Base-by-base conservation (phyloP, 2,797 vertebrate species). In the Neopelma chrysocephalum region DNA sequence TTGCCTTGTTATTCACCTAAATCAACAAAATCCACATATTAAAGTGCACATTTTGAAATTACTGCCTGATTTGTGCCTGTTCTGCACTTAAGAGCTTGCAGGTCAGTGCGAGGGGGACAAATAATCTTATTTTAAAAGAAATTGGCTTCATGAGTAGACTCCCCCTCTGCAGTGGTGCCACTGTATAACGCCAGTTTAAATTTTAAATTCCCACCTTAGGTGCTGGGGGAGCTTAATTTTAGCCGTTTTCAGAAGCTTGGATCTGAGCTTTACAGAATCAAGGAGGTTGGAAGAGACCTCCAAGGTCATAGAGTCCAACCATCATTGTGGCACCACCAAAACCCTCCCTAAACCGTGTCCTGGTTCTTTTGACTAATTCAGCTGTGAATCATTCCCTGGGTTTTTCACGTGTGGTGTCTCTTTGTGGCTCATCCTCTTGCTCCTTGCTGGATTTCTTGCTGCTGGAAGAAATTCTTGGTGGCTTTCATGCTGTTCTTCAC, bases 121-220 rank as follows among this genome's bases (percentile, higher is more conserved):
- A 20, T 1, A 34, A 21, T 19, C 4, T 3, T 12, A 17, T 45
- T 65, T 25, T 22, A 2, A n/a, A 47, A 42, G 10, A 20, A 42
- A 1, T 7, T 4, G 14, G 8, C 51, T 58, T 20, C 40, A 5
- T 25, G 16, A 42, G 42, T 4, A 11, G 68, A 8, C 13, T 48
- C 38, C 19, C 12, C 51, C 2, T 51, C 48, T 31, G 36, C 26
- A 11, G 0, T 15, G n/a, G 6, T 20, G 0, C 20, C 43, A 14
- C 62, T 8, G 9, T 2, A 0, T 15, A 23, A 20, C 0, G 1
- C 29, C 34, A 34, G 3, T 32, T 47, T 26, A 25, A 11, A 26
- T 75, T 57, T 26, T 14, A 29, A 51, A 66, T 73, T 22, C 51
- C 56, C 47, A 5, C 11, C 9, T 36, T 15, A 15, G 50, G 7